Evolutionary conservation across 2,113 vertebrate genomes (phyloP).

Genomic region (Felis chaus): DNA sequence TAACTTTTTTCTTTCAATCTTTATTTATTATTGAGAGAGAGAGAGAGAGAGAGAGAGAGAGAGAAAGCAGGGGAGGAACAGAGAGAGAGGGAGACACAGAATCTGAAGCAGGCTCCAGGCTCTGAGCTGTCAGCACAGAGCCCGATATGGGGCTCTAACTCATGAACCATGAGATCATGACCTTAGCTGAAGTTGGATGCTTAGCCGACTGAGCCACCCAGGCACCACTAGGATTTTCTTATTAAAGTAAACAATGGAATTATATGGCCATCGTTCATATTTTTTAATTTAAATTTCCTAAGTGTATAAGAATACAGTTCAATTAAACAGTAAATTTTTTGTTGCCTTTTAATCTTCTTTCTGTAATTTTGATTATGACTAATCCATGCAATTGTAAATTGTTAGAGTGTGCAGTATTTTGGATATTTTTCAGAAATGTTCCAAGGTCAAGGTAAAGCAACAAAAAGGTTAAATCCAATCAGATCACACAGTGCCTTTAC

Average conservation of each 20-base stretch:
- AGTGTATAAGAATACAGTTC: neutral
- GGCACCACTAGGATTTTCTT: neutral
- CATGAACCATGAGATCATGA: too few relatives aligned
- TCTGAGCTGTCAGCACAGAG: too few relatives aligned
- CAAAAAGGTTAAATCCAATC: neutral
- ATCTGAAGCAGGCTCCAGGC: too few relatives aligned
- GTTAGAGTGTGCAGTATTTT: neutral
- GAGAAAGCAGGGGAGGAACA: too few relatives aligned
- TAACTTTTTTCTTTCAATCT: neutral
- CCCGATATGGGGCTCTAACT: too few relatives aligned
- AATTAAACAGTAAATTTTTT: neutral
- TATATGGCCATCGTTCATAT: neutral
- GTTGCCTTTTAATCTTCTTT: neutral
- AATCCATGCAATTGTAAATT: neutral
- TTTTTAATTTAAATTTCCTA: constrained; percentile 22
- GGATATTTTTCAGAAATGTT: neutral
- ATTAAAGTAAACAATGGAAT: neutral
- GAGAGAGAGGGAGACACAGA: too few relatives aligned
- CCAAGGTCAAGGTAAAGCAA: neutral
- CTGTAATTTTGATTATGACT: neutral
- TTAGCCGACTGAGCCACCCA: too few relatives aligned
- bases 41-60: too few relatives aligned
- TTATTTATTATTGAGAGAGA: too few relatives aligned
- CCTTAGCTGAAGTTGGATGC: too few relatives aligned
- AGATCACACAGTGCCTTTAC: neutral